These are phyloP conservation scores for Falco novaeseelandiae DNA, from an alignment of 2,797 vertebrate species.

Conservation along the genomic window DNA sequence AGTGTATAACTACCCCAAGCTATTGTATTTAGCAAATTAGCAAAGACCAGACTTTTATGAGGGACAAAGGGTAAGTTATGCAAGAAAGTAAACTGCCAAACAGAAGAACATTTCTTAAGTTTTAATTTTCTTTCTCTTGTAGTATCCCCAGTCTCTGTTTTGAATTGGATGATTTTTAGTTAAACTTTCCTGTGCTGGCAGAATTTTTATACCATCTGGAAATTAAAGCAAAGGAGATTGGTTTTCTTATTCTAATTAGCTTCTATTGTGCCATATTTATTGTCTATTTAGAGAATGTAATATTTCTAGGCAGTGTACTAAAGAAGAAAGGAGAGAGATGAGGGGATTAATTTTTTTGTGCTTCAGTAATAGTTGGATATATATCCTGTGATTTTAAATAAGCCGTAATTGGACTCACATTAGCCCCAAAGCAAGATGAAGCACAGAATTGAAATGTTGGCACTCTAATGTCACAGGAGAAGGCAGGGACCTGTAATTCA, in stretches of 20 bases:
- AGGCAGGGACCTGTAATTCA: neutral
- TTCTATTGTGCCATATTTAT: slow-evolving; percentile 21
- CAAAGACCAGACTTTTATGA: slow-evolving; percentile 13
- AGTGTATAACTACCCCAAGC: slow-evolving; percentile 37
- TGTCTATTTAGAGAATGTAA: neutral
- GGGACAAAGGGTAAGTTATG: slow-evolving; percentile 1
- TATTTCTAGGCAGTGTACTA: slow-evolving; percentile 1
- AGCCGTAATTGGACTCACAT: neutral
- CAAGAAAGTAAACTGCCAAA: slow-evolving; percentile 26
- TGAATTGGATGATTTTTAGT: slow-evolving; percentile 31
- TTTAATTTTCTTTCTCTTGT: neutral
- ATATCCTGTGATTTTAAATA: slow-evolving; percentile 1
- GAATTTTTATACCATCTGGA: slow-evolving; percentile 21
- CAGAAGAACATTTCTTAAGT: neutral
- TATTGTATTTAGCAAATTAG: slow-evolving; percentile 31
- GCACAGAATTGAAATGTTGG: neutral
- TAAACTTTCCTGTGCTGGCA: slow-evolving; percentile 11
- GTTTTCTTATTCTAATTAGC: neutral
- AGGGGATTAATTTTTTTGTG: neutral
- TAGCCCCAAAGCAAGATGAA: neutral
- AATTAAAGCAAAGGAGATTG: slow-evolving; percentile 22
- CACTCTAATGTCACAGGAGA: neutral
- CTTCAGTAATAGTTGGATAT: neutral
- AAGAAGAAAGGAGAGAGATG: neutral
- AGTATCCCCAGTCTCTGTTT: slow-evolving; percentile 4